Evolutionary conservation across 2,113 vertebrate species (phyloP).

Genomic region (Nerophis ophidion): DNA sequence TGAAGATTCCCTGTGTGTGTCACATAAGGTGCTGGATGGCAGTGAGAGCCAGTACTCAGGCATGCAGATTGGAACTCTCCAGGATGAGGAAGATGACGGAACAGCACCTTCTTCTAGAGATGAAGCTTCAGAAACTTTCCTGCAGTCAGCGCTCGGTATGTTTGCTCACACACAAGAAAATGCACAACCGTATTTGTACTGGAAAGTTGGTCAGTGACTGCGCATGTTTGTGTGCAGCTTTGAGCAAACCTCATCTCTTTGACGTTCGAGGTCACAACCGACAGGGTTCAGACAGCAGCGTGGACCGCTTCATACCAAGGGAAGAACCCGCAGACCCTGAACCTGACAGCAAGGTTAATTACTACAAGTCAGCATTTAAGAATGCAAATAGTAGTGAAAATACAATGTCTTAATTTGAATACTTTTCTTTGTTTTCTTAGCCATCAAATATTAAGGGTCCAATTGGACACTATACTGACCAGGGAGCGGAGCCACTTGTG

Average conservation of each 20-base stretch:
- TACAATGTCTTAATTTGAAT: neutral
- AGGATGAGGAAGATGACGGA: slow-evolving; percentile 87
- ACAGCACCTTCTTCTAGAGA: slow-evolving; percentile 57
- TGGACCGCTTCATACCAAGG: slow-evolving; percentile 79
- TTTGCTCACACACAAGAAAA: neutral
- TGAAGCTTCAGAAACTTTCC: slow-evolving; percentile 58
- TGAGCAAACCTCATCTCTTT: slow-evolving; percentile 82
- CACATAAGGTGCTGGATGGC: slow-evolving; percentile 83
- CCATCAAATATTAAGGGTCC: slow-evolving; percentile 86
- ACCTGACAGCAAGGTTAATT: slow-evolving; percentile 80
- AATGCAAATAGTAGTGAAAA: neutral
- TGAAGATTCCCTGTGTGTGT: slow-evolving; percentile 24
- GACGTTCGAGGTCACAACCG: slow-evolving; percentile 81
- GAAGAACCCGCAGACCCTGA: slow-evolving; percentile 82
- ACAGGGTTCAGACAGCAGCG: slow-evolving; percentile 85
- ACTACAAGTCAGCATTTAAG: neutral
- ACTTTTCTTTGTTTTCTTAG: slow-evolving; percentile 54
- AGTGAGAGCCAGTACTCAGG: slow-evolving; percentile 86
- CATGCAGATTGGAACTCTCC: slow-evolving; percentile 83
- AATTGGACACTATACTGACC: slow-evolving; percentile 85
- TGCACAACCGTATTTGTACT: neutral
- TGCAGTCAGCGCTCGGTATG: slow-evolving; percentile 80
- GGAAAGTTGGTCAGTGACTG: neutral
- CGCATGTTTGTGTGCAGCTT: slow-evolving; percentile 65
- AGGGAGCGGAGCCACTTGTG: slow-evolving; percentile 78